Conservation (phyloP, 2,113 vertebrate genomes). For the Oxyruncus cristatus region DNA sequence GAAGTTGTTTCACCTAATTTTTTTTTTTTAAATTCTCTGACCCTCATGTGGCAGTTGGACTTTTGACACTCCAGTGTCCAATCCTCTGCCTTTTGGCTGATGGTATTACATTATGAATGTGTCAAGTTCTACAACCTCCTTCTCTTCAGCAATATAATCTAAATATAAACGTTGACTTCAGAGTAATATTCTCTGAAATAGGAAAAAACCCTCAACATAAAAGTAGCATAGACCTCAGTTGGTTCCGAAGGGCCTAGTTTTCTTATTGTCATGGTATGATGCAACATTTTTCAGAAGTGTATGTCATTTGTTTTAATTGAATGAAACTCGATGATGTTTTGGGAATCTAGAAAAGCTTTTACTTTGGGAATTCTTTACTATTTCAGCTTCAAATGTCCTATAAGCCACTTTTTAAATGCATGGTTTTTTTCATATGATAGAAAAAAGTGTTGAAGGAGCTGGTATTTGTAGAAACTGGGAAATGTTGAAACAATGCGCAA, state of each 20-base stretch:
- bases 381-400: background rate
- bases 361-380: background rate
- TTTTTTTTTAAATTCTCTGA: background rate
- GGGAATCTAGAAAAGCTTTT: background rate
- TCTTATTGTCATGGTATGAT: background rate
- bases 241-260: background rate
- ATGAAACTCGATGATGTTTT: background rate
- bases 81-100: background rate
- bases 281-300: background rate
- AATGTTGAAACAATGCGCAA: background rate
- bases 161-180: background rate
- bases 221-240: background rate
- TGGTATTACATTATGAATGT: background rate
- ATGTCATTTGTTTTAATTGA: background rate
- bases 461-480: background rate
- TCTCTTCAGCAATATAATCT: background rate
- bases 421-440: background rate
- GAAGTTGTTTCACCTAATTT: background rate
- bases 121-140: background rate
- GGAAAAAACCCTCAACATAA: background rate
- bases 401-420: background rate
- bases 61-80: background rate
- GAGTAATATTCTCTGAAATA: background rate
- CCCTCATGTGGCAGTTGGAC: background rate
- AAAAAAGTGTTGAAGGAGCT: background rate